These are phyloP conservation scores for Hypolimnas misippus DNA, from an alignment of 2,888 invertebrate genomes.

Conservation along the genomic window DNA sequence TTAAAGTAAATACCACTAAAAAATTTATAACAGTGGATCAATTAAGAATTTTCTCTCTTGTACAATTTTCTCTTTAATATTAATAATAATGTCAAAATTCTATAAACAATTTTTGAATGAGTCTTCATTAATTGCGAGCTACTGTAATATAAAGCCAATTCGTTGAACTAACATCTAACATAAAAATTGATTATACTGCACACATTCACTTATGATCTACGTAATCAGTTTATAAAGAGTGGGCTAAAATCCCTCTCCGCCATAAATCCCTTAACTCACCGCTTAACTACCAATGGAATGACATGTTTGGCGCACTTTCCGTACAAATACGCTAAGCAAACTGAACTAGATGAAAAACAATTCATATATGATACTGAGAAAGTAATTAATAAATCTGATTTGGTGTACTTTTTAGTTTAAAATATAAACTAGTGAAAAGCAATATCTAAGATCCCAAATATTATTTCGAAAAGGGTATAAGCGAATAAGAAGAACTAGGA, in stretches of 20 bases:
- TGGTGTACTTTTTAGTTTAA: neutral
- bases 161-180: slow-evolving; percentile 66
- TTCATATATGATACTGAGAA: neutral
- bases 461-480: slow-evolving; percentile 22
- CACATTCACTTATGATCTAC: slow-evolving; percentile 75
- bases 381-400: neutral
- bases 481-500: slow-evolving; percentile 19
- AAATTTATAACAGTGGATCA: slow-evolving; percentile 8
- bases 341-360: slow-evolving; percentile 46
- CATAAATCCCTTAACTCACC: slow-evolving; percentile 83
- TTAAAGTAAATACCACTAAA: too few species aligned
- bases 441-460: slow-evolving; percentile 8
- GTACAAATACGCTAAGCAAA: slow-evolving; percentile 70
- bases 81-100: slow-evolving; percentile 27
- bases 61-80: slow-evolving; percentile 15
- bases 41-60: slow-evolving; percentile 5
- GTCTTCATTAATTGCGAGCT: slow-evolving; percentile 22
- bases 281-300: slow-evolving; percentile 81
- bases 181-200: slow-evolving; percentile 77
- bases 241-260: slow-evolving; percentile 84
- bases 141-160: slow-evolving; percentile 40
- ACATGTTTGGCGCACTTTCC: slow-evolving; percentile 69
- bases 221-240: slow-evolving; percentile 65
- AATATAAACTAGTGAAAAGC: neutral
- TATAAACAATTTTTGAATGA: slow-evolving; percentile 26